Conservation (phyloP, 2,113 vertebrate genomes). For the Apodemus speciosus region DNA sequence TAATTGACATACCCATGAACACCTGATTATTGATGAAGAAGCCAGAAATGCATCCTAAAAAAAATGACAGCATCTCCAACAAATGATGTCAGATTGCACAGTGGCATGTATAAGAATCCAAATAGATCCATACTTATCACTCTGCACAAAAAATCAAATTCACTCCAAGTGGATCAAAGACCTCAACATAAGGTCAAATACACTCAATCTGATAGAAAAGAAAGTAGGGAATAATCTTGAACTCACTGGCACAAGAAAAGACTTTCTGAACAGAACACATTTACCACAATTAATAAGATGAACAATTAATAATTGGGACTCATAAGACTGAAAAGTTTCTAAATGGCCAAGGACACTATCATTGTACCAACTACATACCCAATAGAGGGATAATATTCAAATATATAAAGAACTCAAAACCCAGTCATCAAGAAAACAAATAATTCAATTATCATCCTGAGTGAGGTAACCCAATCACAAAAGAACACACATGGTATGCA, state of each 20-base stretch:
- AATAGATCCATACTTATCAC: neutral
- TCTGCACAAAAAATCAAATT: neutral
- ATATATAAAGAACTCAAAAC: neutral
- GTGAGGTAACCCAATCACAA: too few species aligned
- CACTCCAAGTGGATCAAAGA: neutral
- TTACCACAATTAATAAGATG: neutral
- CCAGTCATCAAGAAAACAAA: neutral
- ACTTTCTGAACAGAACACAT: neutral
- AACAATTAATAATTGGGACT: neutral
- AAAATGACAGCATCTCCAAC: neutral
- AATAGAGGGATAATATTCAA: neutral
- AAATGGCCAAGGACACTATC: neutral
- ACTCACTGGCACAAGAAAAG: neutral
- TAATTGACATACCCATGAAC: neutral
- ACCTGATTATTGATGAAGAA: neutral
- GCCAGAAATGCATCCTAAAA: neutral
- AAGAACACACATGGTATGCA: too few species aligned
- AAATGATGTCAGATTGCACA: neutral
- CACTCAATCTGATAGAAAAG: neutral
- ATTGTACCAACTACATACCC: neutral
- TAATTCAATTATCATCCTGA: neutral
- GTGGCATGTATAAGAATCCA: neutral
- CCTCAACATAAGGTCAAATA: neutral
- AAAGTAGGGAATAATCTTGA: neutral
- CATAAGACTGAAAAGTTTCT: neutral